Percentiles rank a stretch among this genome's conserved stretches.
These are phyloP conservation scores for Dasypus novemcinctus DNA, from an alignment of 2,113 vertebrate species.

Conservation along the genomic window DNA sequence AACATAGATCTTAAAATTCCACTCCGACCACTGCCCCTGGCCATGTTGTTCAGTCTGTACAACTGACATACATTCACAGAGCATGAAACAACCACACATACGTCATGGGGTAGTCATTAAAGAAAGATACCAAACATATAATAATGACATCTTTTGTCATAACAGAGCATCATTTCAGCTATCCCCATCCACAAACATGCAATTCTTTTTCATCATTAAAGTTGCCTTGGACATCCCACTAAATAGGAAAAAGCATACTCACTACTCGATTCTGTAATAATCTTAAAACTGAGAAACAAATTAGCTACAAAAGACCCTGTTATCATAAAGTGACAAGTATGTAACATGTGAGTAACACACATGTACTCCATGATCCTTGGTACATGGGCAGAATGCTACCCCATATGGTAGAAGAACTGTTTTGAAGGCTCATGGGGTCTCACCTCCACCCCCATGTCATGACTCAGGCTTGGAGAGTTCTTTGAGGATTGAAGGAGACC, in stretches of 20 bases:
- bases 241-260: neutral
- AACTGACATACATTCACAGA: accelerated
- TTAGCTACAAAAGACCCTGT: neutral
- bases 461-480: neutral
- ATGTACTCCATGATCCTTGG: neutral
- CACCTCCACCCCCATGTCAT: neutral
- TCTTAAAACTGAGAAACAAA: neutral
- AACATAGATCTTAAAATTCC: neutral
- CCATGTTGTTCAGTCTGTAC: accelerated
- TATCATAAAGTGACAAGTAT: neutral
- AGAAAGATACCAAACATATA: neutral
- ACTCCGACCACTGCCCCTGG: too few species aligned
- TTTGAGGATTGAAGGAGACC: neutral
- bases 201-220: neutral
- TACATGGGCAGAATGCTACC: neutral
- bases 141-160: neutral
- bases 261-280: neutral
- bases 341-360: too few species aligned
- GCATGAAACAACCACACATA: neutral
- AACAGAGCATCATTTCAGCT: neutral
- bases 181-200: neutral
- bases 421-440: neutral
- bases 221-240: neutral
- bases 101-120: neutral
- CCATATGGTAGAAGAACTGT: neutral